These are phyloP conservation scores for Parauchenoglanis ngamensis DNA, from an alignment of 2,797 vertebrate genomes.

Conservation along the genomic window DNA sequence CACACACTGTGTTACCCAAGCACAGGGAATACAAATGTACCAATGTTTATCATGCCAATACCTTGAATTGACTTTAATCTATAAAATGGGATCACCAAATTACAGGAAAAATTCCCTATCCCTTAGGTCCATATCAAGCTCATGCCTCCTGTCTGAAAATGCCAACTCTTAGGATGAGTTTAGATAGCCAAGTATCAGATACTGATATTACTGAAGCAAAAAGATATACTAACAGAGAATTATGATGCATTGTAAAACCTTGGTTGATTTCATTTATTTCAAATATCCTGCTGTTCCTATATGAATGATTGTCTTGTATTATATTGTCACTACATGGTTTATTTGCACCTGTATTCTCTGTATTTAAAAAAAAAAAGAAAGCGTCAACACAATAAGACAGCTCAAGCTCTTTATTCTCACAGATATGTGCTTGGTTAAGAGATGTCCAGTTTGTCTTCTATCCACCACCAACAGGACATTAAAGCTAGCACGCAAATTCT, in stretches of 20 bases:
- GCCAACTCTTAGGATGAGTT: not conserved
- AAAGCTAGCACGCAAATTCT: slow-evolving; percentile 71
- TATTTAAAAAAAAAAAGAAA: not conserved
- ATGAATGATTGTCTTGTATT: not conserved
- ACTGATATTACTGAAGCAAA: not conserved
- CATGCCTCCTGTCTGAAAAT: not conserved
- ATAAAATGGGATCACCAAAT: not conserved
- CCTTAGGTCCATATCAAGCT: not conserved
- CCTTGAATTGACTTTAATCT: not conserved
- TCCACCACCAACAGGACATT: slow-evolving; percentile 67
- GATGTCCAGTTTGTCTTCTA: slow-evolving; percentile 61
- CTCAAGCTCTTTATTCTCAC: slow-evolving; percentile 26
- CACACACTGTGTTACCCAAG: not conserved
- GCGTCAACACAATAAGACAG: not conserved
- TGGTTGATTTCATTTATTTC: not conserved
- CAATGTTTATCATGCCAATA: not conserved
- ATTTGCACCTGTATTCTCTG: not conserved
- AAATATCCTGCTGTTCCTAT: not conserved
- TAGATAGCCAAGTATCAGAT: not conserved
- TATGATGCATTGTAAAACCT: not conserved
- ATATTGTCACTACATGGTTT: not conserved
- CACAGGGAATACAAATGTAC: not conserved
- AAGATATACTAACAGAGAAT: not conserved
- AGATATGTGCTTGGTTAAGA: slow-evolving; percentile 61
- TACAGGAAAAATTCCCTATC: not conserved